phyloP scores from a whole-genome alignment of 2,113 vertebrate genomes.

The Phrynosoma platyrhinos region DNA sequence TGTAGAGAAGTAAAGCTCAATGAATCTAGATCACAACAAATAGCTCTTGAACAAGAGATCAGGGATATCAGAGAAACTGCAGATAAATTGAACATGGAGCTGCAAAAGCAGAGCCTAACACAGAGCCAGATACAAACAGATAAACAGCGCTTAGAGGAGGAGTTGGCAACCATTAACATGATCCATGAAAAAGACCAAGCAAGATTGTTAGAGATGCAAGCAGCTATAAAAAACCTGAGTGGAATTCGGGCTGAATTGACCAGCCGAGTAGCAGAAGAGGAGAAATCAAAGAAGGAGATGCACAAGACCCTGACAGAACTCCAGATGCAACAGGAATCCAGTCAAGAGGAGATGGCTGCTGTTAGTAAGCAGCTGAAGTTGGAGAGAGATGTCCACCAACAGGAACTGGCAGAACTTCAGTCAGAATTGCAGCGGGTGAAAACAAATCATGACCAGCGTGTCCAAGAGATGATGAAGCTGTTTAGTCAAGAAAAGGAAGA shows the following conservation, averaged over 20 bases:
- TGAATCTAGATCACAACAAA: conserved; percentile 79
- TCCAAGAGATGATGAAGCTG: conserved; percentile 80
- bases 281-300: conserved; percentile 81
- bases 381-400: conserved; percentile 87
- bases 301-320: conserved; percentile 77
- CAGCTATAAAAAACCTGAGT: conserved; percentile 81
- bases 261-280: conserved; percentile 82
- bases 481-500: conserved; percentile 84
- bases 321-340: conserved; percentile 74
- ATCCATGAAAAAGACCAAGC: conserved; percentile 77
- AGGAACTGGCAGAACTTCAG: conserved; percentile 81
- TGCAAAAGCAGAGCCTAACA: conserved; percentile 75
- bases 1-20: conserved; percentile 84
- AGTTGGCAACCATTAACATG: conserved; percentile 67
- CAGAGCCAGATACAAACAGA: conserved; percentile 80
- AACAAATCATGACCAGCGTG: conserved; percentile 80
- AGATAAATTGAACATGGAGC: conserved; percentile 79
- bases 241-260: conserved; percentile 80
- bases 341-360: conserved; percentile 79
- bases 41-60: conserved; percentile 85
- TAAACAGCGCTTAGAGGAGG: conserved; percentile 82
- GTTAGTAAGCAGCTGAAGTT: conserved; percentile 85
- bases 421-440: conserved; percentile 76
- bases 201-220: conserved; percentile 84
- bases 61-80: conserved; percentile 80